Conservation (phyloP, 2,113 vertebrate species). For the Nesoenas mayeri region DNA sequence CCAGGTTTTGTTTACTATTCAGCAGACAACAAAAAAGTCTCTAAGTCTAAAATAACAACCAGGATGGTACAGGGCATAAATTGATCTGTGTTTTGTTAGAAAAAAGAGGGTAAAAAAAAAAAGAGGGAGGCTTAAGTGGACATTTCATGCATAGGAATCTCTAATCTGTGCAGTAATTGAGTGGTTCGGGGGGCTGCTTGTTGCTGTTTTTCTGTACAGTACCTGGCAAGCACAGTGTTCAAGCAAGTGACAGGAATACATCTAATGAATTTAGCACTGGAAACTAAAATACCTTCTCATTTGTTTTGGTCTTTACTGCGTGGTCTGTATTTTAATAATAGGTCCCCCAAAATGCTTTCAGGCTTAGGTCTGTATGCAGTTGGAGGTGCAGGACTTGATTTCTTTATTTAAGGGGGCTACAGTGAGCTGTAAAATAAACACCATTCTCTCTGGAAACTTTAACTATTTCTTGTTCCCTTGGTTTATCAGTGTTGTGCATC, state of each 20-base stretch:
- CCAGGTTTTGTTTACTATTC: constrained; percentile 53
- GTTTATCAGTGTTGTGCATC: not conserved
- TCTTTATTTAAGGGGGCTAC: not conserved
- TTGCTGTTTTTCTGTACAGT: not conserved
- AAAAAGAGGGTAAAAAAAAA: too few relatives aligned
- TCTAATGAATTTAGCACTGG: not conserved
- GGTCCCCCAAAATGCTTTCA: not conserved
- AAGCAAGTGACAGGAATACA: not conserved
- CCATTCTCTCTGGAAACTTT: not conserved
- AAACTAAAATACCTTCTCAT: not conserved
- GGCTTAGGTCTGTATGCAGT: not conserved
- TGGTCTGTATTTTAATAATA: not conserved
- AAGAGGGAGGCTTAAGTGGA: not conserved
- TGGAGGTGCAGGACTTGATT: not conserved
- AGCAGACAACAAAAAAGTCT: not conserved
- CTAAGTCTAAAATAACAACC: not conserved
- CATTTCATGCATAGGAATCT: not conserved
- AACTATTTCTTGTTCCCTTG: not conserved
- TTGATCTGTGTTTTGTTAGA: not conserved
- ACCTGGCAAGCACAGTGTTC: not conserved
- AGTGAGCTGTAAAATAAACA: not conserved
- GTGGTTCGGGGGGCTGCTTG: not conserved
- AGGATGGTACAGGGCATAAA: not conserved
- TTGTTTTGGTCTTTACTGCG: not conserved
- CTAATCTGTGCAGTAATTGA: not conserved